Base-by-base conservation (phyloP, 2,888 invertebrate species). In the Nasonia oneida region DNA sequence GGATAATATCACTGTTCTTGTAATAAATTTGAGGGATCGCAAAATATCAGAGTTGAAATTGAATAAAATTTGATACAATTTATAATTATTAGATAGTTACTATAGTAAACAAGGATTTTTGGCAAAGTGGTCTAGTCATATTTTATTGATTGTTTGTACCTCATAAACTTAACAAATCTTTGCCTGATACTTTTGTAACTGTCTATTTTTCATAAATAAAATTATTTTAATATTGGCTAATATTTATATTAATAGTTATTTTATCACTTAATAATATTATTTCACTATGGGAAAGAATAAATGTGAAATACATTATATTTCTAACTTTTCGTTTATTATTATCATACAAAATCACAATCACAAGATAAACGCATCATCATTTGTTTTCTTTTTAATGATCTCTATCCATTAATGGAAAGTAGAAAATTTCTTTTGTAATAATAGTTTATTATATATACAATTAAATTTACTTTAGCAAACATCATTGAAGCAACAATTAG, bases 1-100 rank as follows among this genome's bases (percentile, higher is more conserved):
- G 87, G 99, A 99, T 94, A 99, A 99, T 94, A 98, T 99, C 86
- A 98, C 98, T 71, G 98, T 99, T 85, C 95, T 99, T 93, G 95
- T 99, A 86, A 97, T 98, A 86, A 97, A 97, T 94, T 96, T 98
- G 91, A 94, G 95, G 90, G 95, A 96, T 92, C 91, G 91, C 78
- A 90, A 87, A 84, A 86, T 88, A 88, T 89, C 90, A 78, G 88
- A 90, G 71, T 83, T 84, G 76, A 90, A 89, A 79, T 90, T 88
- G 77, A 89, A 73, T 67, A 67, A 67, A 67, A 67, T 67, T 67
- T 76, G 64, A 75, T 79, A 78, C 88, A 86, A 88, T 71, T 73
- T 75, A n/a, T 73, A 47, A 6, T 74, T 6, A 12, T 61, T 10
- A 37, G 47, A 64, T 37, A 71, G 15, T 79, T 73, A 29, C 71